Base-by-base conservation (phyloP, 2,888 invertebrate genomes). In the Opisthograptis luteolata region DNA sequence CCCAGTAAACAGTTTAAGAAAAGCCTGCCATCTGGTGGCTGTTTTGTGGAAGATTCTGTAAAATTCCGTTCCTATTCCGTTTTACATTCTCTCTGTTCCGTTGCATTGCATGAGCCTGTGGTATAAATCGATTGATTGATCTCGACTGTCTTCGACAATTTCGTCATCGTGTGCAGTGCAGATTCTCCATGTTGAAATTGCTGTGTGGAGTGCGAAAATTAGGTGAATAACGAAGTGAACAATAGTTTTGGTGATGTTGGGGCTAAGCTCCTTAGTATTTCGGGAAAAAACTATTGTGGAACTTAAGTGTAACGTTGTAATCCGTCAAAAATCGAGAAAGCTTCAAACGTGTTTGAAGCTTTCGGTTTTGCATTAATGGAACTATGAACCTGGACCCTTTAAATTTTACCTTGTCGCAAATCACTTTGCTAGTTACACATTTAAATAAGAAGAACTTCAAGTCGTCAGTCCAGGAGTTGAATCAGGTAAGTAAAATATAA, bases 301-400 rank as follows among this genome's bases (percentile, higher is more conserved):
- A 80, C 81, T 74, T 61, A 81, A 75, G 64, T 83, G 81, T 77
- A 80, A 74, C 65, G 77, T 91, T 87, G 92, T 92, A 92, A 92
- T 92, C 93, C 93, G 93, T 93, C 93, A 92, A 92, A 93, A 92
- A 93, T 93, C 92, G 92, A 94, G 95, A 95, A 95, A 95, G 96
- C 96, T 96, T 96, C 96, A 96, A 96, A 93, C 93, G 91, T 92
- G 93, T 95, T 96, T 96, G 96, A 96, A 96, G 96, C 96, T 96
- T 96, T 96, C 96, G 95, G 94, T 93, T 94, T 94, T 93, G 95
- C 93, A 92, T 95, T 94, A 93, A 94, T 94, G 96, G 96, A 97
- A 97, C 96, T 97, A 97, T 97, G 97, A 97, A 97, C 96, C 97
- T 98, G 95, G 98, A 98, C 95, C 96, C 98, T 94, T 95, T 97